Evolutionary conservation across 2,113 vertebrate species (phyloP).

Genomic region (Neodon shergylaensis): DNA sequence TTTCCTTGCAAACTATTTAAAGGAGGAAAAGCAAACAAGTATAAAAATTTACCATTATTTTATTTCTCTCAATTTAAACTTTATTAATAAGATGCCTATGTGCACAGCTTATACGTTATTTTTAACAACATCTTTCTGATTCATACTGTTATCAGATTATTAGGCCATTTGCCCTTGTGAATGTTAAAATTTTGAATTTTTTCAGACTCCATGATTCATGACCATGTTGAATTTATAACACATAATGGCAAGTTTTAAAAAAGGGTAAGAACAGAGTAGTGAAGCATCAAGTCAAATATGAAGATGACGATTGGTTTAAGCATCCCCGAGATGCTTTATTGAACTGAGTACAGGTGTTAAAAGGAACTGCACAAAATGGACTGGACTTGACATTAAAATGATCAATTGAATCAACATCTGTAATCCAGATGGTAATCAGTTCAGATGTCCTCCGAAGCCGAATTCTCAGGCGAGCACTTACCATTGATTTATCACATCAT

Average conservation of each 20-base stretch:
- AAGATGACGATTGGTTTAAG: not conserved
- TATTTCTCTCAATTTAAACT: not conserved
- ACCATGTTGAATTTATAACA: not conserved
- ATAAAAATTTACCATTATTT: not conserved
- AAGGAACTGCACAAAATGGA: not conserved
- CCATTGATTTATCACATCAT: not conserved
- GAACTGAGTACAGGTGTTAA: not conserved
- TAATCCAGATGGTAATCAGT: constrained; percentile 29
- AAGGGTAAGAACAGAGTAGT: not conserved
- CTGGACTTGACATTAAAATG: not conserved
- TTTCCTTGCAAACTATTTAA: not conserved
- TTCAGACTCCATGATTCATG: not conserved
- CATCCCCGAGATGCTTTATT: not conserved
- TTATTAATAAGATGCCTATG: not conserved
- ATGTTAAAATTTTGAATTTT: not conserved
- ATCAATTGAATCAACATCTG: constrained; percentile 21
- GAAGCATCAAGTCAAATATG: not conserved
- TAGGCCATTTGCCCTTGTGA: not conserved
- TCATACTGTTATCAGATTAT: not conserved
- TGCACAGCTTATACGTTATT: not conserved
- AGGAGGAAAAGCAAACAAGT: not conserved
- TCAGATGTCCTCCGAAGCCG: not conserved
- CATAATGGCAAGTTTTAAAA: not conserved
- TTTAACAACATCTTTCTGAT: not conserved
- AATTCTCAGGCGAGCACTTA: not conserved